Base-by-base conservation (phyloP, 1,140 invertebrate genomes). In the Alviniconcha marisindica region DNA sequence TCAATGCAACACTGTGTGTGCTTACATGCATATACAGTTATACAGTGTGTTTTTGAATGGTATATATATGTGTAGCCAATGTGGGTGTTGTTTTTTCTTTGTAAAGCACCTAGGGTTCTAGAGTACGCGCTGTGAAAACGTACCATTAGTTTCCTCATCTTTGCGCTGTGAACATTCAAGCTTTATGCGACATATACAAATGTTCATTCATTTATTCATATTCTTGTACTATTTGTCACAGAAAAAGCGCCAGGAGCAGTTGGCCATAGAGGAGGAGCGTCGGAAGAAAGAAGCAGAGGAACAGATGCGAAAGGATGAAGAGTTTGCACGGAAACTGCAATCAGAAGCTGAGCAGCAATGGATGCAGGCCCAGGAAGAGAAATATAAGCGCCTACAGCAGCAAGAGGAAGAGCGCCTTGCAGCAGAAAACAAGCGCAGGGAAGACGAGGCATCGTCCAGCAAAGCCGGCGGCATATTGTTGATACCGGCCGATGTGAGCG, bases 251-350 rank as follows among this genome's bases (percentile, higher is more conserved):
- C 79, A 88, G 69, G 87, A 91, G 79, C 80, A 88, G 60, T 82
- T 89, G 81, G 85, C 76, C 86, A 88, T 78, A 83, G 89, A 84
- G 86, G 82, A 90, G 83, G 87, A 90, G 78, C 86, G 77, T 83
- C 76, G 87, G 44, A 85, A 83, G 48, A 77, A 76, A 69, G 83
- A 86, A 71, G 78, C 87, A 73, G 90, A 90, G 71, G 83, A 73
- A 28, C 83, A 84, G 88, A 86, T 86, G 93, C 82, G 92, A 90
- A 88, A 92, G 85, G 92, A 94, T 89, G 93, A 94, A 86, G 88
- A 89, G 56, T 28, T 87, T 73, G 83, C 85, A 15, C 84, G 84
- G 42, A 84, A 86, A 80, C 63, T 89, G n/a, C 86, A 85, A 56
- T 77, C 82, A 44, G 84, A 85, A 51, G 84, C 82, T 36, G 84